Percentiles rank a stretch among this genome's conserved stretches.
These are phyloP conservation scores for Ctenomys sociabilis DNA, from an alignment of 2,113 vertebrate species.

Conservation along the genomic window DNA sequence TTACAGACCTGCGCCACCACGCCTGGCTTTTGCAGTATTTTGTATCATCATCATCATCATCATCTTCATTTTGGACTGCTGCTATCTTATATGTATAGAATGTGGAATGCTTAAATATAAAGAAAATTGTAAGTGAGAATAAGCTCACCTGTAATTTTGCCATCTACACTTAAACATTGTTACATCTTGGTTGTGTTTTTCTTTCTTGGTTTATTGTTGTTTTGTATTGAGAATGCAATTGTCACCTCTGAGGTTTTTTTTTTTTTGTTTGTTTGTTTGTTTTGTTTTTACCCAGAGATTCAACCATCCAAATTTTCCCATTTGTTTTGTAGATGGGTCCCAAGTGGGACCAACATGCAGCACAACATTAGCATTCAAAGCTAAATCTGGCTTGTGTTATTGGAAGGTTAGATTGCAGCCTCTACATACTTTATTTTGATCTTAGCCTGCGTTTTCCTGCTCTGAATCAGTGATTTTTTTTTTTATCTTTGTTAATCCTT, in stretches of 20 bases:
- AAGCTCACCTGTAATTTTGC: not conserved
- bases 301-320: not conserved
- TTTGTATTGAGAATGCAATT: not conserved
- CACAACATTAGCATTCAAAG: slow-evolving; percentile 15
- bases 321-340: slow-evolving; percentile 43
- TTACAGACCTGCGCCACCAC: too few species aligned
- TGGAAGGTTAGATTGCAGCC: slow-evolving; percentile 60
- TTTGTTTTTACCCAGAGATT: slow-evolving; percentile 24
- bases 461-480: slow-evolving; percentile 75
- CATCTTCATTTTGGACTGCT: not conserved
- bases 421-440: slow-evolving; percentile 66
- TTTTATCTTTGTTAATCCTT: slow-evolving; percentile 76
- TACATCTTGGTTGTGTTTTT: slow-evolving; percentile 44
- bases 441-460: slow-evolving; percentile 74
- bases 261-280: not conserved
- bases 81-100: not conserved
- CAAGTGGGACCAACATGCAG: not conserved
- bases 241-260: slow-evolving; percentile 5
- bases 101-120: slow-evolving; percentile 19
- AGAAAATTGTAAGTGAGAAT: slow-evolving; percentile 42
- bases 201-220: slow-evolving; percentile 3
- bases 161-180: not conserved
- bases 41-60: slow-evolving; percentile 1
- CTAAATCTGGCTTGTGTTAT: slow-evolving; percentile 58
- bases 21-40: not conserved